Evolutionary conservation across 2,113 vertebrate genomes (phyloP).

Genomic region (Nycticorax nycticorax): DNA sequence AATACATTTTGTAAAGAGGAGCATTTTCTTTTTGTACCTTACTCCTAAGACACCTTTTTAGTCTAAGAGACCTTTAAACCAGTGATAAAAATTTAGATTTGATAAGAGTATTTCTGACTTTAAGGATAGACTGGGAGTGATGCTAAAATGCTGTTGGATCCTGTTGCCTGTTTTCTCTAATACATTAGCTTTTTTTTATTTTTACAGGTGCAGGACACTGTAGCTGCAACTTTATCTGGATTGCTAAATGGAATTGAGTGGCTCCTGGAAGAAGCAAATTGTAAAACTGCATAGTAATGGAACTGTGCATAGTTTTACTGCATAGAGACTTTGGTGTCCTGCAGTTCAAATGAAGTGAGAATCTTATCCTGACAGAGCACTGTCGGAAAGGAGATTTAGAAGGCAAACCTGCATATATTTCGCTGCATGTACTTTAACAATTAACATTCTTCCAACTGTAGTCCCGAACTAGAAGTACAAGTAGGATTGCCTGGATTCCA

Average conservation of each 20-base stretch:
- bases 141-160: neutral
- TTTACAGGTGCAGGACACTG: conserved; percentile 85
- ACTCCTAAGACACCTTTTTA: neutral
- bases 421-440: neutral
- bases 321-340: neutral
- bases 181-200: neutral
- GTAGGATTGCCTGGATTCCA: neutral
- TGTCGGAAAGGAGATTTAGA: neutral
- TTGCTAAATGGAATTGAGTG: conserved; percentile 88
- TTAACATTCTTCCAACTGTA: neutral
- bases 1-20: neutral
- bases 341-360: neutral
- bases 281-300: conserved; percentile 68
- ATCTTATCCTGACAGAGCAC: neutral
- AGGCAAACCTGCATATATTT: neutral
- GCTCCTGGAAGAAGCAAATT: conserved; percentile 84
- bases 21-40: neutral
- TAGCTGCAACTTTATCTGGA: conserved; percentile 84
- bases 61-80: neutral
- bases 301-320: neutral
- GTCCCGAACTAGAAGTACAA: neutral
- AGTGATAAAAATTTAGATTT: neutral
- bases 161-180: neutral
- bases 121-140: neutral
- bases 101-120: neutral